These are phyloP conservation scores for Thamnaconus septentrionalis DNA, from an alignment of 2,113 vertebrate genomes.

Conservation along the genomic window DNA sequence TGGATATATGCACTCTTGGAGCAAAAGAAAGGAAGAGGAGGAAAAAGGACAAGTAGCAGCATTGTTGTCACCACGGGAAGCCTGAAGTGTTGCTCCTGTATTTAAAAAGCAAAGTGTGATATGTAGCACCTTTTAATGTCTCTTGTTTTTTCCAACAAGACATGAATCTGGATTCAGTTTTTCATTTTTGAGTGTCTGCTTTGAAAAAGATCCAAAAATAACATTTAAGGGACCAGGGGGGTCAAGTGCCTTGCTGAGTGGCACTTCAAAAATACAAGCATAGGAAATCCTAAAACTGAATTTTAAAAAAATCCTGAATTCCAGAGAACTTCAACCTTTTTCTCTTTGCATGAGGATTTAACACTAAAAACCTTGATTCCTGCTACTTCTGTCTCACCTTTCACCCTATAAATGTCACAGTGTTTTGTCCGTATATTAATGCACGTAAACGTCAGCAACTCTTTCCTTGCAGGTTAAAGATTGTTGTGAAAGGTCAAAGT, in stretches of 20 bases:
- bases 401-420: slow-evolving; percentile 1
- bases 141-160: slow-evolving; percentile 4
- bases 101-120: slow-evolving; percentile 13
- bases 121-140: slow-evolving; percentile 10
- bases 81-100: neutral
- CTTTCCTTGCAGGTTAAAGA: neutral
- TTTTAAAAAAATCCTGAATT: neutral
- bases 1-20: neutral
- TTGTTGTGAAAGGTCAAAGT: slow-evolving; percentile 11
- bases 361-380: neutral
- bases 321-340: neutral
- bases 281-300: neutral
- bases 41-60: neutral
- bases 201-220: neutral
- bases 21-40: neutral
- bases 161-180: neutral
- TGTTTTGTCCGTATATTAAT: neutral
- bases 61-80: neutral
- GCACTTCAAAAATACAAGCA: slow-evolving; percentile 9
- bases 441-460: slow-evolving; percentile 44
- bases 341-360: neutral
- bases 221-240: neutral
- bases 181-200: neutral
- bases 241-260: slow-evolving; percentile 29
- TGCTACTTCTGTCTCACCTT: neutral